Evolutionary conservation across 2,797 vertebrate species (phyloP), one percentile per base, ranked within the genome.

Genomic region (Pseudocheirus occidentalis): DNA sequence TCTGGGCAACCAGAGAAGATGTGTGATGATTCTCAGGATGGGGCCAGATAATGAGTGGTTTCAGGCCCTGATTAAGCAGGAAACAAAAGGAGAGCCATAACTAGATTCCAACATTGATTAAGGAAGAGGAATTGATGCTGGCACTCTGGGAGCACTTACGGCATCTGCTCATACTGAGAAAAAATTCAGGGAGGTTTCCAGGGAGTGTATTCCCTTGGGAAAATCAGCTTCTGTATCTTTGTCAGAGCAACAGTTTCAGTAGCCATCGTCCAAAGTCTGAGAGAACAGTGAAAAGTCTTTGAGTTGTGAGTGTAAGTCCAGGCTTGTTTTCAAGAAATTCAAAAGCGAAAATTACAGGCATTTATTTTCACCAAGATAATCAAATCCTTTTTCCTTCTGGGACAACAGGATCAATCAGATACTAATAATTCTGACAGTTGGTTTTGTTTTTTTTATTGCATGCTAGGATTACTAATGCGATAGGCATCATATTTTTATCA

Each of bases 321-420:
- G 91, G 34, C 28, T 93, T 94, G 40, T 29, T 55, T 28, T 50
- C 73, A 87, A 87, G 46, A 46, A 87, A 46, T 50, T 87, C 2
- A 5, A 55, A 93, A 16, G 52, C n/a, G 40, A 91, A 95, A 93
- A 90, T 87, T 50, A 89, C 18, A 93, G 81, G 55, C 58, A 94
- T 90, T 93, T 89, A 56, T 95, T 96, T 95, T 55, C 24, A 73
- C 24, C 55, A 93, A 94, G n/a, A 92, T 94, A 96, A 95, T 7
- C 54, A 93, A 93, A 92, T 95, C 18, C n/a, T 91, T 95, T 91
- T 95, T 59, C 91, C 94, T 93, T 94, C 53, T 94, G 90, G 58
- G 58, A 90, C 92, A 92, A 94, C 13, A 62, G 55, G 91, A 21
- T 57, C 90, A 57, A 93, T 94, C 89, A 58, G 52, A 89, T 92